These are phyloP conservation scores for Paragorgia papillata DNA, from an alignment of 92 coral and sea anemone genomes.

Conservation along the genomic window DNA sequence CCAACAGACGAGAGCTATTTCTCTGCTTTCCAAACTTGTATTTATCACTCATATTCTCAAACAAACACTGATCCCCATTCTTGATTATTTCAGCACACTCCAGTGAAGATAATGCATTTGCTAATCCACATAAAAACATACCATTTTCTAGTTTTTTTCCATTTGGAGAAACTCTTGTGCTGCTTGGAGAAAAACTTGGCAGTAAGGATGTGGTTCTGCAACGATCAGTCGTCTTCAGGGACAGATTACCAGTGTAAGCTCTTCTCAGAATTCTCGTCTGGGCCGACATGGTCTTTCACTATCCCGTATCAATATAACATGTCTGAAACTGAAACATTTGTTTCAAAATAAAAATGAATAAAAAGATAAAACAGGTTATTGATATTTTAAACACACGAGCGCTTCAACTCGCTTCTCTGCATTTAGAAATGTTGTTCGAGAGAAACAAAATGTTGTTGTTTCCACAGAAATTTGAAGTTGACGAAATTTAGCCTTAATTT, in stretches of 20 bases:
- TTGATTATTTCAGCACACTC: constrained; percentile 32
- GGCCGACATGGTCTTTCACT: constrained; percentile 25
- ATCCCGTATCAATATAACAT: too few relatives aligned
- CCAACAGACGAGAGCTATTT: constrained; percentile 32
- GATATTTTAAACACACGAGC: too few relatives aligned
- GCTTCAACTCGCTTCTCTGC: too few relatives aligned
- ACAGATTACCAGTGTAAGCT: constrained; percentile 9
- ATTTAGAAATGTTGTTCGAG: too few relatives aligned
- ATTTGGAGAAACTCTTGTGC: not conserved
- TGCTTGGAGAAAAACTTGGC: constrained; percentile 13
- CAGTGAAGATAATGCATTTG: constrained; percentile 5
- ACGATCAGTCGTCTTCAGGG: constrained; percentile 36
- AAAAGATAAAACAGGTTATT: too few relatives aligned
- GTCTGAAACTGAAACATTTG: too few relatives aligned
- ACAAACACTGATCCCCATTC: constrained; percentile 13
- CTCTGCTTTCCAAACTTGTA: constrained; percentile 30
- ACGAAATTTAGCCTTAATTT: too few relatives aligned
- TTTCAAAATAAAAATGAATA: too few relatives aligned
- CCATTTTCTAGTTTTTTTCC: not conserved
- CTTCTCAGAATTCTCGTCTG: constrained; percentile 12
- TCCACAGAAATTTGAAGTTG: too few relatives aligned
- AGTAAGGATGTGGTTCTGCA: constrained; percentile 24
- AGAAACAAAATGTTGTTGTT: too few relatives aligned
- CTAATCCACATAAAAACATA: constrained; percentile 12
- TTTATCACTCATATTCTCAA: constrained; percentile 35